phyloP scores from a whole-genome alignment of 2,797 vertebrate genomes.

The Petrocephalus sullivani region DNA sequence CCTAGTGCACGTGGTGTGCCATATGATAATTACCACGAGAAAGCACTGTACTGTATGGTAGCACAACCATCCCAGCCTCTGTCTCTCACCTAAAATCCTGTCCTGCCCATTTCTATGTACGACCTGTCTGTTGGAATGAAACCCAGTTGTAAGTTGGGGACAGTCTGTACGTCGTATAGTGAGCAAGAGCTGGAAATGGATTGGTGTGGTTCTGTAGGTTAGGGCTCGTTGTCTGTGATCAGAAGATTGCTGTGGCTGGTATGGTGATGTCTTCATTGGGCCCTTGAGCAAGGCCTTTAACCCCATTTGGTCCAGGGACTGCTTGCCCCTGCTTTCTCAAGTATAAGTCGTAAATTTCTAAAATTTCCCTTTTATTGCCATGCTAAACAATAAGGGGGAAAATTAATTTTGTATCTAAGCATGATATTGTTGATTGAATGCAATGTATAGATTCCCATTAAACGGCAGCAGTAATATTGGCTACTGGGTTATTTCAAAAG shows the following conservation, averaged over 20 bases:
- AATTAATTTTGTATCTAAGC: not conserved
- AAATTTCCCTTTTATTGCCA: not conserved
- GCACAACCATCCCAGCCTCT: not conserved
- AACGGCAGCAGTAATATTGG: not conserved
- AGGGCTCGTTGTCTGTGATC: not conserved
- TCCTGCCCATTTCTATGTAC: not conserved
- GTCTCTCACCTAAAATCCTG: not conserved
- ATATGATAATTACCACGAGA: not conserved
- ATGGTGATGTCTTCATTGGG: not conserved
- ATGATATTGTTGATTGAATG: not conserved
- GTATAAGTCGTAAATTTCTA: no score
- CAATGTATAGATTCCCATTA: not conserved
- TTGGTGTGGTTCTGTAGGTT: not conserved
- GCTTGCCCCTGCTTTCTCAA: not conserved
- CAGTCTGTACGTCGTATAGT: not conserved
- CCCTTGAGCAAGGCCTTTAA: not conserved
- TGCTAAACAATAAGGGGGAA: not conserved
- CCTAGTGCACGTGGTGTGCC: not conserved
- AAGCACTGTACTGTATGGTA: not conserved
- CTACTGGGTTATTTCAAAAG: not conserved
- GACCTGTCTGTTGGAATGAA: not conserved
- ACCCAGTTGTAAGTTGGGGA: not conserved
- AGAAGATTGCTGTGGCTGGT: not conserved
- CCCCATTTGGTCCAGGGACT: not conserved
- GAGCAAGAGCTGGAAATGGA: not conserved